phyloP scores from a whole-genome alignment of 2,888 invertebrate species.

The Podabrus alpinus region DNA sequence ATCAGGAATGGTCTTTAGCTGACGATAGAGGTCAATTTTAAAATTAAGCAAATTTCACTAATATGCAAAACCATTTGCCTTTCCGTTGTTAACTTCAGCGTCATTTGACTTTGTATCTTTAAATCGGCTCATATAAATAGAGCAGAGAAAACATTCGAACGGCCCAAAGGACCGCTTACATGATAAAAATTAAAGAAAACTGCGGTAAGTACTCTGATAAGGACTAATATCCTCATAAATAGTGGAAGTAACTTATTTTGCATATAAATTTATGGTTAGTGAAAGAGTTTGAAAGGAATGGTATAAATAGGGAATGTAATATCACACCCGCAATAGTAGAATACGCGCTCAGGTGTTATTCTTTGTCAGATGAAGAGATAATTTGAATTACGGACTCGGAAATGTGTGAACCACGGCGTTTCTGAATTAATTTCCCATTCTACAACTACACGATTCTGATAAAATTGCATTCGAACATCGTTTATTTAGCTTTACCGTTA shows the following conservation, averaged over 20 bases:
- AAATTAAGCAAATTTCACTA: too few relatives aligned
- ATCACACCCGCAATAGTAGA: conserved; percentile 33
- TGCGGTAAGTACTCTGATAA: background rate
- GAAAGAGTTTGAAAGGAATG: background rate
- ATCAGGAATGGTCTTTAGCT: too few relatives aligned
- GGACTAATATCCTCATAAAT: background rate
- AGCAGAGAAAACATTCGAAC: too few relatives aligned
- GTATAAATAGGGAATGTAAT: conserved; percentile 13
- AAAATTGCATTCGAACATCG: conserved; percentile 31
- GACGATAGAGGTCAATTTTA: too few relatives aligned
- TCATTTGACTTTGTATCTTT: too few relatives aligned
- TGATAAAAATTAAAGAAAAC: too few relatives aligned
- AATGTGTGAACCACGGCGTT: conserved; percentile 47
- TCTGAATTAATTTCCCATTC: conserved; percentile 55
- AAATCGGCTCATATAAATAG: too few relatives aligned
- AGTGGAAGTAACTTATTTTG: background rate
- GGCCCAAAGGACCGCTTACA: too few relatives aligned
- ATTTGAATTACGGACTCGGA: conserved; percentile 55
- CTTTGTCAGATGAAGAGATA: conserved; percentile 52
- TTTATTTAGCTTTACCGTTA: conserved; percentile 22
- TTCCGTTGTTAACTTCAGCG: too few relatives aligned
- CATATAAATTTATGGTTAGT: background rate
- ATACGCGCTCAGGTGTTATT: conserved; percentile 50
- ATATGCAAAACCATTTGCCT: too few relatives aligned
- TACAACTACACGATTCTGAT: conserved; percentile 39